These are phyloP conservation scores for Monomorium pharaonis DNA, from an alignment of 1,140 invertebrate genomes.

Conservation along the genomic window DNA sequence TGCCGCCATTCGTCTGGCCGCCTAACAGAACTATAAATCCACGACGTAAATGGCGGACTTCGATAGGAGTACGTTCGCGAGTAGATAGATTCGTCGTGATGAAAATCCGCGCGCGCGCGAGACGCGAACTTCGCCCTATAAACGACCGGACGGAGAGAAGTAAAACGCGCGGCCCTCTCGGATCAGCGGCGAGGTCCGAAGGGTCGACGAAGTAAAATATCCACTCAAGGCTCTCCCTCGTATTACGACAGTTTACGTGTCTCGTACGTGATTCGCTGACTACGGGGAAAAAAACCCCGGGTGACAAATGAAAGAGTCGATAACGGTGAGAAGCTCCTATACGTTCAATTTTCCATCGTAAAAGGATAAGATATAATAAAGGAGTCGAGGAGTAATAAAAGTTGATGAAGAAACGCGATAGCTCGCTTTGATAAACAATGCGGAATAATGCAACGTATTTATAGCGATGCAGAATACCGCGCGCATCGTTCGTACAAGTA, in stretches of 20 bases:
- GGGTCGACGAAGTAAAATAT: constrained; percentile 33
- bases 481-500: not conserved
- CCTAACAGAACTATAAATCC: constrained; percentile 60
- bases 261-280: not conserved
- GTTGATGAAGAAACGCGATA: not conserved
- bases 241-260: not conserved
- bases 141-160: not conserved
- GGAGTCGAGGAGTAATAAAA: not conserved
- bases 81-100: constrained; percentile 53
- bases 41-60: constrained; percentile 23
- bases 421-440: not conserved
- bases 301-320: not conserved
- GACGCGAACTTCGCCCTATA: not conserved
- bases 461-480: not conserved
- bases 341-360: not conserved
- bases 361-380: not conserved
- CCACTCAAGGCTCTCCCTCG: not conserved
- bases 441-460: not conserved
- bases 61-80: constrained; percentile 43
- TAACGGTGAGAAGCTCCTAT: no score
- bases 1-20: constrained; percentile 59
- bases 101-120: constrained; percentile 33
- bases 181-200: not conserved
- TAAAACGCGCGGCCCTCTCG: not conserved
- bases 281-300: not conserved